Percentiles rank a stretch among this genome's conserved stretches.
Evolutionary conservation across 2,113 vertebrate species (phyloP).

Genomic region (Calonectris borealis): DNA sequence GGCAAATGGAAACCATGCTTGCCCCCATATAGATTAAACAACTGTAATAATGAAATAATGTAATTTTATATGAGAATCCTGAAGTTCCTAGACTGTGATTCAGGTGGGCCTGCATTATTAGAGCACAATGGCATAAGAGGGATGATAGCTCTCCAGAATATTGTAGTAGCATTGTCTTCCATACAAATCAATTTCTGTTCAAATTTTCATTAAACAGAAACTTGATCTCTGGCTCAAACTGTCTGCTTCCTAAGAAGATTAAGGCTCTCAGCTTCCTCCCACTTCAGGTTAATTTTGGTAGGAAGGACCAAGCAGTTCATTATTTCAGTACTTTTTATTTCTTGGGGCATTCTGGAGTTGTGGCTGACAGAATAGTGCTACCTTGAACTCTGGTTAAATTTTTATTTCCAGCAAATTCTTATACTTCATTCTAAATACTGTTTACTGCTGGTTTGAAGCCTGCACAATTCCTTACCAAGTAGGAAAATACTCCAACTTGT

Average conservation of each 20-base stretch:
- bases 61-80: not conserved
- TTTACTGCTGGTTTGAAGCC: not conserved
- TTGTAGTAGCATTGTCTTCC: not conserved
- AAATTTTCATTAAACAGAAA: not conserved
- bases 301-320: not conserved
- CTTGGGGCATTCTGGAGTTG: not conserved
- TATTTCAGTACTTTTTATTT: not conserved
- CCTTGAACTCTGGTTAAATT: not conserved
- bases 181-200: slow-evolving; percentile 9
- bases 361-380: not conserved
- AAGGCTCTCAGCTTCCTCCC: not conserved
- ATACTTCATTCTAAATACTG: not conserved
- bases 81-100: not conserved
- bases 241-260: not conserved
- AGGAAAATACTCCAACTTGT: not conserved
- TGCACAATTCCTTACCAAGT: not conserved
- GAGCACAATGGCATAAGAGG: not conserved
- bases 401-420: not conserved
- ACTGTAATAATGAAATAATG: not conserved
- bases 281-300: not conserved
- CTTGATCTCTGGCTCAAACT: not conserved
- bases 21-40: not conserved
- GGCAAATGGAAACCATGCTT: not conserved
- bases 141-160: not conserved
- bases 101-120: not conserved